These are phyloP conservation scores for Toxostoma redivivum DNA, from an alignment of 2,113 vertebrate species.

Conservation along the genomic window DNA sequence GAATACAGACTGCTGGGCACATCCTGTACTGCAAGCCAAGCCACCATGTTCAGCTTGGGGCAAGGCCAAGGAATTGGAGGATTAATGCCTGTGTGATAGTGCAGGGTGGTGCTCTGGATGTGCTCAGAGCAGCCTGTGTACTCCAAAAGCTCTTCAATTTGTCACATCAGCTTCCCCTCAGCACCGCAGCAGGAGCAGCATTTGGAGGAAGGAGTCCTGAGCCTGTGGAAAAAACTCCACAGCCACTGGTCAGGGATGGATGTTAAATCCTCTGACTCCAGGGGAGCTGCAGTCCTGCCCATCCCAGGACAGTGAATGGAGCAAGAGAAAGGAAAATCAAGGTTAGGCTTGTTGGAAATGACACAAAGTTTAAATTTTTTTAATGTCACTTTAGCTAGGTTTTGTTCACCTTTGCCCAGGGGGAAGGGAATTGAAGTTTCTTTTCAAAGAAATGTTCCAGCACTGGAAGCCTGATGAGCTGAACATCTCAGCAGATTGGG, in stretches of 20 bases:
- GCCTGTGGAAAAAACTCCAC: background rate
- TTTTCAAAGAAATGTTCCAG: background rate
- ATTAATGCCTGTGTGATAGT: background rate
- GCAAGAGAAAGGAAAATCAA: background rate
- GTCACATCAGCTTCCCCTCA: background rate
- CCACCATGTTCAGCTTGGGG: background rate
- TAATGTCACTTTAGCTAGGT: background rate
- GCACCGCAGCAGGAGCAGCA: background rate
- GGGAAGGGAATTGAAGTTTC: background rate
- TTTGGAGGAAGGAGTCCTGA: background rate
- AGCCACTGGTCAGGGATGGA: background rate
- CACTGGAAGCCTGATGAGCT: background rate
- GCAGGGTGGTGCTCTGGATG: background rate
- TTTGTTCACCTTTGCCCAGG: rapidly evolving
- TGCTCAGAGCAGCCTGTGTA: background rate
- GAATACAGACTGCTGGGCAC: too few species aligned
- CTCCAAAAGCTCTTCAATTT: background rate
- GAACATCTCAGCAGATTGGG: background rate
- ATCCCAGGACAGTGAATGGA: background rate
- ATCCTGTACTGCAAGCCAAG: too few species aligned
- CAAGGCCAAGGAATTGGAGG: background rate
- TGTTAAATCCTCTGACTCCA: background rate
- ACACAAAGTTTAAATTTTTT: background rate
- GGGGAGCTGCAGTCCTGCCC: background rate
- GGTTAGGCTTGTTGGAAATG: background rate